Evolutionary conservation across 2,888 invertebrate species (phyloP), one percentile per base, ranked within the genome.

Genomic region (Aleiodes alternator): DNA sequence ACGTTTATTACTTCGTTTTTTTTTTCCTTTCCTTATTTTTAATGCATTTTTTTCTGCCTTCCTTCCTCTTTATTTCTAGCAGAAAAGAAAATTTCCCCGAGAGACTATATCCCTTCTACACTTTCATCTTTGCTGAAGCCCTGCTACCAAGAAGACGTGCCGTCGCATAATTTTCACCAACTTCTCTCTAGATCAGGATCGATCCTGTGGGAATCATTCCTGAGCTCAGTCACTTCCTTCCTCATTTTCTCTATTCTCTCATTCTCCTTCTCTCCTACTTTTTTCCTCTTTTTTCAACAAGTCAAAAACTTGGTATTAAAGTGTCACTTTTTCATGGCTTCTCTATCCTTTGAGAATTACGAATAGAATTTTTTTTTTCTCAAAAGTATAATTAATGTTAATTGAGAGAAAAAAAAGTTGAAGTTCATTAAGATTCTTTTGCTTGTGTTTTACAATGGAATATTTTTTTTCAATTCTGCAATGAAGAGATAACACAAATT

Each of bases 141-240:
- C 50, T 59, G 50, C 23, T 23, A 38, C 61, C 29, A 57, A 38
- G 75, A 56, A 73, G 68, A 76, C 75, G 75, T 76, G 75, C 69
- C 38, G 55, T 59, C 29, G 72, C 72, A 76, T 76, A 76, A 76
- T 76, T 72, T 76, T 69, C 68, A 69, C 75, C 48, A 61, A 72
- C 57, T 69, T 56, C 71, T 51, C 66, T 64, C 14, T 76, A 59
- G 71, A 76, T 76, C 75, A 76, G 72, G 29, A 76, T 76, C 75
- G 72, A 76, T 72, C 71, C 75, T 66, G 23, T 31, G 71, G 71
- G 75, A 71, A 56, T 75, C 57, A 56, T 73, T 43, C 38, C 66
- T 53, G 31, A 53, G 55, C 61, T 34, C 64, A 53, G 51, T 38
- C 57, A 57, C 70, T 70, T 57, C 48, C 53, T 55, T 55, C 43